Conservation (phyloP, 2,888 invertebrate species). For the Lucinisca nassula region DNA sequence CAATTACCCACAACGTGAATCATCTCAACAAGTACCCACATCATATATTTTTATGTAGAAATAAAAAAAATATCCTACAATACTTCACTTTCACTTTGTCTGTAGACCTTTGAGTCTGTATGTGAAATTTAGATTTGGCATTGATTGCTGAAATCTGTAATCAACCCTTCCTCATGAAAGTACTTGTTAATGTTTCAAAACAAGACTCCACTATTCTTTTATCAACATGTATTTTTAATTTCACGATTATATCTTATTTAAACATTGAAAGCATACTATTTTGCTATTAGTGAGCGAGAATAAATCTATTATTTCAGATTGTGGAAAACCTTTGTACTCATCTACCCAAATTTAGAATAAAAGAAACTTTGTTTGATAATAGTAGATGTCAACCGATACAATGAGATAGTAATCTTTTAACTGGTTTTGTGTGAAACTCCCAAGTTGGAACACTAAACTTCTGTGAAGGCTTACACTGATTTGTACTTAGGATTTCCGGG, state of each 20-base stretch:
- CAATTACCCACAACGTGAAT: too few species aligned
- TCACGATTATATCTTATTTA: background rate
- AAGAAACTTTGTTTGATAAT: conserved; percentile 9
- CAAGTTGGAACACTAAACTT: background rate
- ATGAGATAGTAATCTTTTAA: background rate
- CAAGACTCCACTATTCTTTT: background rate
- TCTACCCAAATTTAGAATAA: background rate
- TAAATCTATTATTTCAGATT: background rate
- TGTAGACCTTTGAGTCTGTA: too few species aligned
- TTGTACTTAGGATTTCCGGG: background rate
- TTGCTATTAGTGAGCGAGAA: background rate
- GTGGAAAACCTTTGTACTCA: background rate
- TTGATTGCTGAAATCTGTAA: background rate
- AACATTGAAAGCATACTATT: background rate
- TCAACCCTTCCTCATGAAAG: background rate
- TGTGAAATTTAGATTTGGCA: background rate
- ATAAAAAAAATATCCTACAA: too few species aligned
- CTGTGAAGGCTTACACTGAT: background rate
- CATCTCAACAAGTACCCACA: too few species aligned
- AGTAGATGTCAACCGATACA: conserved; percentile 14
- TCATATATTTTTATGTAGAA: too few species aligned
- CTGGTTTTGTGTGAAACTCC: background rate
- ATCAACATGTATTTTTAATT: conserved; percentile 10
- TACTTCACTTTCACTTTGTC: too few species aligned
- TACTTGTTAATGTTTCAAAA: background rate